phyloP scores from a whole-genome alignment of 2,888 invertebrate species.

The Pollenia angustigena region DNA sequence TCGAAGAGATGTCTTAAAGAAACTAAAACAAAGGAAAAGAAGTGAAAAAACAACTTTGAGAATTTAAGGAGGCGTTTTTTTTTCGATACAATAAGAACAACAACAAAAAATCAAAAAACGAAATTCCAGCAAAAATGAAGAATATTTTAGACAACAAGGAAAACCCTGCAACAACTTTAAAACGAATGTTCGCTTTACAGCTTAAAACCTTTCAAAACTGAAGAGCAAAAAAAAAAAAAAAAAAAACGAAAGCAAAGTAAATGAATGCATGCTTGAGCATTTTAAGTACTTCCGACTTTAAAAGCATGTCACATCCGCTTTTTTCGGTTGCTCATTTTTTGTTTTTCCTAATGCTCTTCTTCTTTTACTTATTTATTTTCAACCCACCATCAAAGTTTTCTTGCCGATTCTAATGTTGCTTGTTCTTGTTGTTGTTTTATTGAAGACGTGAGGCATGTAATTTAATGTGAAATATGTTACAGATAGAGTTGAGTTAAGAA shows the following conservation, averaged over 20 bases:
- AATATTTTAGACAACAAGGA: slow-evolving; percentile 33
- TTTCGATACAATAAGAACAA: slow-evolving; percentile 10
- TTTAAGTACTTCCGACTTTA: slow-evolving; percentile 84
- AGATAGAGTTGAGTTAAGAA: slow-evolving; percentile 28
- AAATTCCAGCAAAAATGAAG: slow-evolving; percentile 36
- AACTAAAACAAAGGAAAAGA: slow-evolving; percentile 8
- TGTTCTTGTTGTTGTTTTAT: slow-evolving; percentile 73
- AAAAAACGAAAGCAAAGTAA: slow-evolving; percentile 49
- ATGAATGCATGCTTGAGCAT: slow-evolving; percentile 81
- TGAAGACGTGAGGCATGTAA: slow-evolving; percentile 78
- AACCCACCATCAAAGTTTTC: slow-evolving; percentile 33
- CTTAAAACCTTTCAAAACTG: not conserved
- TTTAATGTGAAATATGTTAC: slow-evolving; percentile 71
- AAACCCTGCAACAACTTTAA: slow-evolving; percentile 42
- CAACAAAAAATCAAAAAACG: slow-evolving; percentile 21
- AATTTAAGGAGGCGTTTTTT: slow-evolving; percentile 57
- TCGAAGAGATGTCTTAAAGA: slow-evolving; percentile 24
- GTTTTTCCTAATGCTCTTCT: slow-evolving; percentile 25
- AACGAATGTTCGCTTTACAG: not conserved
- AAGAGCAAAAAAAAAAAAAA: not conserved
- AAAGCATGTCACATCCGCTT: slow-evolving; percentile 84
- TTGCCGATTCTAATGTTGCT: slow-evolving; percentile 15
- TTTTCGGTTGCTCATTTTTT: slow-evolving; percentile 66
- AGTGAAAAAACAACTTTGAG: slow-evolving; percentile 47
- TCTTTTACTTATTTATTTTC: not conserved